Base-by-base conservation (phyloP, 2,797 vertebrate species). In the Arnoldichthys spilopterus region DNA sequence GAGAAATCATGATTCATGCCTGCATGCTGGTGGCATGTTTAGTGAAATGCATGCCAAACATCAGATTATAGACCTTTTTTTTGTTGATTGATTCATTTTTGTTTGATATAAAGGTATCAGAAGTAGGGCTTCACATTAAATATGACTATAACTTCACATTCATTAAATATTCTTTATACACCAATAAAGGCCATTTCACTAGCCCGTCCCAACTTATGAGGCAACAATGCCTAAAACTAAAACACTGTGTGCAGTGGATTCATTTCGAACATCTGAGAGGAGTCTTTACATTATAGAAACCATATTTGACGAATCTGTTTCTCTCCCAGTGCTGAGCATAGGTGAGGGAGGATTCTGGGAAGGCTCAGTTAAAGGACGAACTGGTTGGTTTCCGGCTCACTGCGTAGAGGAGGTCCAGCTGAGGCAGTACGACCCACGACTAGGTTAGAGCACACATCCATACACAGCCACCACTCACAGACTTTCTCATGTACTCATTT, bases 281-380 rank as follows among this genome's bases (percentile, higher is more conserved):
- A 45, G 16, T 8, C 18, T 61, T 53, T 12, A 26, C 47, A 70
- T 8, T 49, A 68, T 18, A 2, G 6, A 58, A 58, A 74, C 40
- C 49, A 56, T 63, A 15, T 61, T 34, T 71, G 7, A 56, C 28
- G 15, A 64, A 22, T 12, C 13, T 0, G 4, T 69, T 66, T 70
- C 53, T 80, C 54, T 37, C 34, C 45, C 81, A 94, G 98, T 99
- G 85, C 93, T 99, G 86, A 98, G 97, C 20, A 97, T 99, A 4
- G 97, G 98, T 1, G 98, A 99, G 88, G 98, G 97, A 28, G 98
- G 98, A 59, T 99, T 97, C 87, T 99, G 98, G 97, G 98, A 99
- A 89, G 98, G 98, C 13, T 95, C 89, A 0, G 98, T 99, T 79
- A 99, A 99, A 84, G 98, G 98, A 78, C 89, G 98, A 67, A 98